Conservation (phyloP, 2,888 invertebrate genomes). For the Ectemnius lituratus region DNA sequence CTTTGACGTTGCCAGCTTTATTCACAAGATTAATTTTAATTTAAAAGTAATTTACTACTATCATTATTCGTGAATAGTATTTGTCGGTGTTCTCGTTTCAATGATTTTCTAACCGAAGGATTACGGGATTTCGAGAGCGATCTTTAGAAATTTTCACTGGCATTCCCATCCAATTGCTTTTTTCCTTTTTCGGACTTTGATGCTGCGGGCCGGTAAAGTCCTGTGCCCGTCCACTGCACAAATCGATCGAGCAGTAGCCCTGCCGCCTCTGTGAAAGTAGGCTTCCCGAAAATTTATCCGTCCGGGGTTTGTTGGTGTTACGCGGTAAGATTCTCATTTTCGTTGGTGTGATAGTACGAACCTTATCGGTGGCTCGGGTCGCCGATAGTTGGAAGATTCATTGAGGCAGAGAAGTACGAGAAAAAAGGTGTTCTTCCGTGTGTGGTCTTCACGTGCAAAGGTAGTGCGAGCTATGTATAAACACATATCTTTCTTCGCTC, state of each 20-base stretch:
- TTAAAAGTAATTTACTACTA: too few relatives aligned
- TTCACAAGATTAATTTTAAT: too few relatives aligned
- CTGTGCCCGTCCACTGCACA: conserved; percentile 40
- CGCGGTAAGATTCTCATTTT: conserved; percentile 40
- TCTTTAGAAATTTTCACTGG: too few relatives aligned
- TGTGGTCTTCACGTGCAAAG: not conserved
- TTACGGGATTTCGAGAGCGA: too few relatives aligned
- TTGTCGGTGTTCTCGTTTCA: too few relatives aligned
- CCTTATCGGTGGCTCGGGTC: conserved; percentile 42
- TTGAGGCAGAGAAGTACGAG: conserved; percentile 18
- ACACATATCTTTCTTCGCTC: conserved; percentile 8
- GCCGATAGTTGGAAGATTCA: conserved; percentile 45
- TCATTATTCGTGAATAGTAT: too few relatives aligned
- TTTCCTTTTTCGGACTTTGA: conserved; percentile 1
- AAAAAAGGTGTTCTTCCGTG: conserved; percentile 27
- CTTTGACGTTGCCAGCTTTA: too few relatives aligned
- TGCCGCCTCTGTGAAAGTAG: conserved; percentile 21
- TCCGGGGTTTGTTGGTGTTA: conserved; percentile 13
- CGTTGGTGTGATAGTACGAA: conserved; percentile 29
- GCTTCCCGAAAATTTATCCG: conserved; percentile 49
- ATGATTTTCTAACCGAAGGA: too few relatives aligned
- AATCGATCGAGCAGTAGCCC: conserved; percentile 24
- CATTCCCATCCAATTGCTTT: too few relatives aligned
- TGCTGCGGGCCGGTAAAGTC: conserved; percentile 16
- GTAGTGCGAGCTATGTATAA: conserved; percentile 2